These are phyloP conservation scores for Peromyscus eremicus DNA, from an alignment of 2,797 vertebrate species.

Conservation along the genomic window DNA sequence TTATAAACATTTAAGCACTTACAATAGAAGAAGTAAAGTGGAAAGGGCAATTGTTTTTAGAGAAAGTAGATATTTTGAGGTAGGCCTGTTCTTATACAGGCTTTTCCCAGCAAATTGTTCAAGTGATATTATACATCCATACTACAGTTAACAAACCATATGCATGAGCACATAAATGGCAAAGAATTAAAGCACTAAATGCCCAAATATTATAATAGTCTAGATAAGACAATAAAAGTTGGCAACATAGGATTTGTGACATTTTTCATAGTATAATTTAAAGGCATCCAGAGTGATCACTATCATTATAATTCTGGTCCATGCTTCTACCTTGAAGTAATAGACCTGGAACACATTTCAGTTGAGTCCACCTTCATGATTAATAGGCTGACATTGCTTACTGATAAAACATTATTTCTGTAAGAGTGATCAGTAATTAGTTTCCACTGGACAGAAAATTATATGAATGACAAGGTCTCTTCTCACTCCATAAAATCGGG, in stretches of 20 bases:
- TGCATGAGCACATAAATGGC: background rate
- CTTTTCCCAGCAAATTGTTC: background rate
- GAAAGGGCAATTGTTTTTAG: background rate
- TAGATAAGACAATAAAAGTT: background rate
- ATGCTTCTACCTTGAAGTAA: background rate
- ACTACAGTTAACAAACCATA: background rate
- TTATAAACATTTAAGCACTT: background rate
- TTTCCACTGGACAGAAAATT: background rate
- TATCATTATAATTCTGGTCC: slow-evolving; percentile 17
- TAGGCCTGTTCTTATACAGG: background rate
- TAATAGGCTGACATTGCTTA: background rate
- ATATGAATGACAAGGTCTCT: background rate
- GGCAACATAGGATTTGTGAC: background rate
- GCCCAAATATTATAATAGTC: background rate
- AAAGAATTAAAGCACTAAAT: background rate
- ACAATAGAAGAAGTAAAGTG: background rate
- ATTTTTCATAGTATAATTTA: background rate
- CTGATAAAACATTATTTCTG: slow-evolving; percentile 33
- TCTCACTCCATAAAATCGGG: background rate
- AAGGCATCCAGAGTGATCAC: background rate
- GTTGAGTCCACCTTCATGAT: background rate
- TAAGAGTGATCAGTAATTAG: background rate
- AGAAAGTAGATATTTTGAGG: background rate
- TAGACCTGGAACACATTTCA: slow-evolving; percentile 19
- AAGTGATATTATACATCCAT: background rate